Evolutionary conservation across 2,797 vertebrate species (phyloP), one percentile per base, ranked within the genome.

Genomic region (Sebastes steindachneri): DNA sequence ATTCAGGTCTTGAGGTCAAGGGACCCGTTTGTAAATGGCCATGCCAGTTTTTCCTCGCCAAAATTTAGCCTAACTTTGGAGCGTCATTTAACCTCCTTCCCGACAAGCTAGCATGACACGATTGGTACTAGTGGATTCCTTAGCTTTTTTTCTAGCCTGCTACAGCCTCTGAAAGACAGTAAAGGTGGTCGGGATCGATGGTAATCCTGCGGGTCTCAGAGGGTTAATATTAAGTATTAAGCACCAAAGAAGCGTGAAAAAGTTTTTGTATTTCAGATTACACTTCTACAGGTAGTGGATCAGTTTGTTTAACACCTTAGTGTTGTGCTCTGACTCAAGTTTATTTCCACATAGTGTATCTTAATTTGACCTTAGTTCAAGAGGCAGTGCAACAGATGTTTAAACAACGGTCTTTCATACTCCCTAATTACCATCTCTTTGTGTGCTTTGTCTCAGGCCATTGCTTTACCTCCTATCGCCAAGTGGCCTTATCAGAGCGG

Each of bases 401-500:
- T 23, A 48, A 68, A 67, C 10, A 11, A 2, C n/a, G 19, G 2
- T 53, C 17, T 37, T 23, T 45, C 9, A 25, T 25, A 3, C 33
- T 75, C 7, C 28, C 21, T 70, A 3, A 68, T 55, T 66, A 2
- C 14, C 4, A 3, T 60, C 3, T 78, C 31, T 67, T 63, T 73
- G 5, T 74, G 51, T 67, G 41, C 41, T 65, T 66, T 68, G 3
- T 59, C 57, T 0, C 89, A 99, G 98, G 98, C 98, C 85, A 99
- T 99, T 92, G 98, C 98, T 70, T 97, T 99, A 96, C 98, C 98
- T 96, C 98, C 98, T 77, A 99, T 99, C 95, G 98, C 98, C 91
- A 98, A 98, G 97, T 99, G 98, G 98, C 98, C 98, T 97, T 99
- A 99, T 93, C 98, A 98, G 92, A 99, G 97, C 88, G 98, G 98